These are phyloP conservation scores for Scaptomyza flava DNA, from an alignment of 2,888 invertebrate species.

Conservation along the genomic window DNA sequence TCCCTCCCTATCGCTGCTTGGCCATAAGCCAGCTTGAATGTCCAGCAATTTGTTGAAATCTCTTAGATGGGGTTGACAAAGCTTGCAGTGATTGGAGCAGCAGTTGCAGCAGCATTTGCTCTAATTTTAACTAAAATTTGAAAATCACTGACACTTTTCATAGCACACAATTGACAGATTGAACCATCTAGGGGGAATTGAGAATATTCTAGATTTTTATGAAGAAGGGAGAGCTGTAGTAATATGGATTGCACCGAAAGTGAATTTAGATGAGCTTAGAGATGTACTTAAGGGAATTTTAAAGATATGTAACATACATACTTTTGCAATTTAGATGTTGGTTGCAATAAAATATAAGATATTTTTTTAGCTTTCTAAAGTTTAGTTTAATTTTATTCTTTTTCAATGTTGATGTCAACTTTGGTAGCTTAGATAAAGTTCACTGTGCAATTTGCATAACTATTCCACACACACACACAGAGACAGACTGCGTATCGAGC, in stretches of 20 bases:
- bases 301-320: neutral
- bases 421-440: neutral
- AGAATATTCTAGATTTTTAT: constrained; percentile 24
- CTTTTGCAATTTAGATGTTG: too few species aligned
- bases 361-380: too few species aligned
- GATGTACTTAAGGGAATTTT: neutral
- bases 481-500: constrained; percentile 7
- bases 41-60: constrained; percentile 33
- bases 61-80: neutral
- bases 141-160: constrained; percentile 48
- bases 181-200: constrained; percentile 25
- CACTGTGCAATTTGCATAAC: neutral
- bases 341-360: too few species aligned
- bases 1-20: constrained; percentile 8
- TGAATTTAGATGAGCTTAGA: constrained; percentile 8
- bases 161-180: constrained; percentile 41
- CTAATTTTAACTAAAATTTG: constrained; percentile 10
- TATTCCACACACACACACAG: neutral
- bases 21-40: constrained; percentile 37
- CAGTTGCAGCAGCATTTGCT: constrained; percentile 42
- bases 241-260: neutral
- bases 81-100: constrained; percentile 21
- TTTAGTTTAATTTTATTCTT: too few species aligned
- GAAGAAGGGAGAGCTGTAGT: constrained; percentile 1
- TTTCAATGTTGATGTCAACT: too few species aligned